phyloP scores from a whole-genome alignment of 2,113 vertebrate genomes.

The Chaetura pelagica region DNA sequence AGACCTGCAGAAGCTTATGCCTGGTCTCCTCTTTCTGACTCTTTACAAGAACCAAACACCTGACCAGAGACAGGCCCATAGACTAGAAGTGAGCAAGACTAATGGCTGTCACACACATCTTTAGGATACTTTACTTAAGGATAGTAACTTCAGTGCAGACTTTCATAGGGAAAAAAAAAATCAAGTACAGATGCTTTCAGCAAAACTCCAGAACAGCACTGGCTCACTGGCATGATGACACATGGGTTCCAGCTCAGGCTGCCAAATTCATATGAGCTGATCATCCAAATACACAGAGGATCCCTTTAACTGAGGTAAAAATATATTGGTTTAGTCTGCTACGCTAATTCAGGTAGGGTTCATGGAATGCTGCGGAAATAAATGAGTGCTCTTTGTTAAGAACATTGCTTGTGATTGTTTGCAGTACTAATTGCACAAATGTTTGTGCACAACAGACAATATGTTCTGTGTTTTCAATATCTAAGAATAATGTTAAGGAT shows the following conservation, averaged over 20 bases:
- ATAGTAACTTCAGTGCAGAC: background rate
- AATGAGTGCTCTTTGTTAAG: background rate
- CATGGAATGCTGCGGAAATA: background rate
- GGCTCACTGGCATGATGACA: background rate
- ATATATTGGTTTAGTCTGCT: background rate
- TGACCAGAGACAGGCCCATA: background rate
- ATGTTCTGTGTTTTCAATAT: background rate
- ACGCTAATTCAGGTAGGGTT: background rate
- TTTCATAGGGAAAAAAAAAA: background rate
- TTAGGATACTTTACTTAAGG: background rate
- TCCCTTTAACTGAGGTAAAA: background rate
- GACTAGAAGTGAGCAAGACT: background rate
- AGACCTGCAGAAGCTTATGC: background rate
- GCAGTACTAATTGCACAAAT: slow-evolving; percentile 22
- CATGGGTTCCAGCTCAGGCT: background rate
- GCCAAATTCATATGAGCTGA: background rate
- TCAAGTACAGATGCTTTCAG: background rate
- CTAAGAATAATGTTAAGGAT: slow-evolving; percentile 20
- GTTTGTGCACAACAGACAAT: background rate
- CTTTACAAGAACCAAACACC: background rate
- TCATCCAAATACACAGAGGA: background rate
- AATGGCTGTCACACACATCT: background rate
- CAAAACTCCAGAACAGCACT: background rate
- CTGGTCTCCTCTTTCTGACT: background rate
- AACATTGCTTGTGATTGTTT: background rate